Conservation (phyloP, 2,888 invertebrate genomes). For the Mythimna pallens region DNA sequence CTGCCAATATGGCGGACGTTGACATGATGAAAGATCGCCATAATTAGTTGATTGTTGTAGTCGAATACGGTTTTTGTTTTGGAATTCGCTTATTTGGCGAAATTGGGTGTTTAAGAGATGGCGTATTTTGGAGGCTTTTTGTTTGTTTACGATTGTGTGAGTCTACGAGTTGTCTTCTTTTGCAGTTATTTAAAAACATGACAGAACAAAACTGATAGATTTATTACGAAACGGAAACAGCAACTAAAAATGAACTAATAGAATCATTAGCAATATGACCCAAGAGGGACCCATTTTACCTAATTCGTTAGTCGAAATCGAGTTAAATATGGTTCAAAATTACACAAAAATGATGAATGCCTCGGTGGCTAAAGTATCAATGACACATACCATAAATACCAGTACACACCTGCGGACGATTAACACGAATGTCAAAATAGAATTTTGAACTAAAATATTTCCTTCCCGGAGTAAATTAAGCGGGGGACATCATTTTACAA, state of each 20-base stretch:
- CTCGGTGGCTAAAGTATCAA: slow-evolving; percentile 69
- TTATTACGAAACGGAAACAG: slow-evolving; percentile 36
- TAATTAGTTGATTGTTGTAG: slow-evolving; percentile 65
- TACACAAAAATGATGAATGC: slow-evolving; percentile 69
- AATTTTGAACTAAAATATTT: slow-evolving; percentile 82
- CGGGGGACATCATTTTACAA: slow-evolving; percentile 67
- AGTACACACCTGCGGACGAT: slow-evolving; percentile 84
- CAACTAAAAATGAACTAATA: slow-evolving; percentile 50
- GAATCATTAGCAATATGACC: slow-evolving; percentile 59
- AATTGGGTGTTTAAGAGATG: slow-evolving; percentile 45
- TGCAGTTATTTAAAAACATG: not conserved
- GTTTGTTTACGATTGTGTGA: slow-evolving; percentile 7
- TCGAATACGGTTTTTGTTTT: slow-evolving; percentile 53
- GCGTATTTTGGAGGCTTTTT: slow-evolving; percentile 20
- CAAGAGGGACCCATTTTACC: slow-evolving; percentile 31
- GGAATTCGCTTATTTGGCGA: slow-evolving; percentile 35
- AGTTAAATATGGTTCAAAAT: slow-evolving; percentile 59
- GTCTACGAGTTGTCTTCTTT: not conserved
- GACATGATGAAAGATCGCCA: slow-evolving; percentile 62
- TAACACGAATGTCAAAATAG: slow-evolving; percentile 89
- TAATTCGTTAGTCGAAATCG: slow-evolving; percentile 46
- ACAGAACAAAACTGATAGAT: slow-evolving; percentile 11
- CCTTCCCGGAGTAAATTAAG: slow-evolving; percentile 78
- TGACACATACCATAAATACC: slow-evolving; percentile 77
- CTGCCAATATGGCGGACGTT: slow-evolving; percentile 72